Base-by-base conservation (phyloP, 2,113 vertebrate genomes). In the Ammodytes dubius region DNA sequence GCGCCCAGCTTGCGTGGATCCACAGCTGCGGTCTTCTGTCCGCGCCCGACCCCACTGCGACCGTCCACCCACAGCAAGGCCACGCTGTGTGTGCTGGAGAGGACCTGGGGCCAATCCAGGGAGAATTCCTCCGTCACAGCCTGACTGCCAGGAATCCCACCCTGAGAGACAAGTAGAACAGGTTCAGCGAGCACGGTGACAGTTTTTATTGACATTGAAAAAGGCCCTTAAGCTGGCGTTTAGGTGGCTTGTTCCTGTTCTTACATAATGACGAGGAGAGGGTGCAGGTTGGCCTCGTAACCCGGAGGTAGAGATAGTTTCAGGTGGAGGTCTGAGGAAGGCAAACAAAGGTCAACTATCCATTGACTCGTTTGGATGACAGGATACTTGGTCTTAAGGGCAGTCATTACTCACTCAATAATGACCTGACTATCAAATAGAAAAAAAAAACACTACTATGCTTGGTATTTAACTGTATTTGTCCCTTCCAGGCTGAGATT, bases 261-360 rank as follows among this genome's bases (percentile, higher is more conserved):
- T 95, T 92, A 96, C 96, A 96, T 91, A 74, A 96, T 93, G 79
- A 96, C 43, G 59, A 96, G 93, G 27, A 96, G 93, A 10, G 96
- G 95, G 73, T 93, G 93, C 57, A 95, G 86, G 86, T 92, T 93
- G 77, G 91, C 88, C 83, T 96, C 94, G 10, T 95, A 95, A 27
- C 92, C 93, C 70, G 86, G 91, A 68, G 96, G 96, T 56, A 96
- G 81, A 69, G 93, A 94, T 46, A 96, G 81, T 69, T 95, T 96
- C 86, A 96, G 81, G 88, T 96, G 90, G 39, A 96, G 86, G 60
- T 96, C 96, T 96, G 74, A 65, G 35, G 35, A 88, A 83, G 71
- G 78, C 6, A 88, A 86, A 65, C 17, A 40, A 72, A 82, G 66
- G 49, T 75, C 70, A 79, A 15, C 71, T 64, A 27, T 40, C 57